Evolutionary conservation across 2,888 invertebrate genomes (phyloP), one percentile per base, ranked within the genome.

Genomic region (Lamellibrachia satsuma): DNA sequence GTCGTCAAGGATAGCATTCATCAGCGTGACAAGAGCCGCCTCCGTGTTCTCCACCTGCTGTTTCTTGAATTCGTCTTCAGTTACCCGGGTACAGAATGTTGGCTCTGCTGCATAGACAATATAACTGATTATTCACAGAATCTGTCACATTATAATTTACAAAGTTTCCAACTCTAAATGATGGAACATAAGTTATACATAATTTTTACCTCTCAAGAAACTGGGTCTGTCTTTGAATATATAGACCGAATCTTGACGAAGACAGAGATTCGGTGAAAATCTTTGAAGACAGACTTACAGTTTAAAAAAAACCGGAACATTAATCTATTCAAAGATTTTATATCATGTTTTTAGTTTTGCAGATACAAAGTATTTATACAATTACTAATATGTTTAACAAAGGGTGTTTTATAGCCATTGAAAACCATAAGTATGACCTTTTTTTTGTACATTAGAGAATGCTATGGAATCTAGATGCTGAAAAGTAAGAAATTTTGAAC

Each of bases 1-100:
- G 94, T 96, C 95, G 93, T 96, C 96, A 11, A 96, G 95, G n/a
- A 96, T 95, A 52, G 93, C 90, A 93, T 96, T 96, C 95, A 96
- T 96, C 94, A 96, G 95, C 57, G 94, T 94, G 6, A 96, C 94
- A 4, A 96, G 95, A 6, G 95, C 95, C 2, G 93, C 93, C 91
- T 95, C 94, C 0, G 96, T 96, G 92, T 94, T 94, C 51, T 95
- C 93, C 60, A 52, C 52, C 91, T 93, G 92, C 92, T 94, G 94
- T 57, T 92, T 55, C 57, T 91, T 52, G 92, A 93, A 94, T 91
- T 94, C 94, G 1, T 57, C 93, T 39, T 52, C 52, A 9, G 93
- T 92, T 8, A 94, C 93, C 90, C 93, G 92, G 7, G 52, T 27
- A 90, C 94, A 94, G 92, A 93, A 94, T 4, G 92, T 92, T n/a